phyloP scores from a whole-genome alignment of 2,797 vertebrate genomes.

The Notolabrus celidotus region DNA sequence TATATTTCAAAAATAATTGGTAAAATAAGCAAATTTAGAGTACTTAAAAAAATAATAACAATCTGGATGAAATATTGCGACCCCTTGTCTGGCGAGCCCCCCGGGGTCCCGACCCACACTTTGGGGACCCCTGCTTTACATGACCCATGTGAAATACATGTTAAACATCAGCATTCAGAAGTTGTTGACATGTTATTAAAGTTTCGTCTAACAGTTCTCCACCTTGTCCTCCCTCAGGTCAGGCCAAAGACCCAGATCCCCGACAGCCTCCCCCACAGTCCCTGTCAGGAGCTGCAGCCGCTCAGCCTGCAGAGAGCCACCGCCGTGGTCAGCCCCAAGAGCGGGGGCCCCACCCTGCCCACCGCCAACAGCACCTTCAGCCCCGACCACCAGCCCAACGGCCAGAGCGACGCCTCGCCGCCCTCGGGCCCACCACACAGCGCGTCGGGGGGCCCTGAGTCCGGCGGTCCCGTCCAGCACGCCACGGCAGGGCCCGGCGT shows the following conservation, averaged over 20 bases:
- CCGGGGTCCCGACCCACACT: too few relatives aligned
- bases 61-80: too few relatives aligned
- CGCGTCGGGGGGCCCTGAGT: neutral
- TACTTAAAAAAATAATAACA: too few relatives aligned
- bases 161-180: too few relatives aligned
- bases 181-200: too few relatives aligned
- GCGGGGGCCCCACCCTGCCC: constrained; percentile 91
- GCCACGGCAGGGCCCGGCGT: constrained; percentile 85
- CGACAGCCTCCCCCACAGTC: constrained; percentile 93
- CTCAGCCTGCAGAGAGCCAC: constrained; percentile 88
- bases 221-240: constrained; percentile 82
- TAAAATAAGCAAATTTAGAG: too few relatives aligned
- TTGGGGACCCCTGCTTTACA: too few relatives aligned
- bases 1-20: too few relatives aligned
- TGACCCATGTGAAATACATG: too few relatives aligned
- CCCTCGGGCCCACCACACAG: constrained; percentile 48
- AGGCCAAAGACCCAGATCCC: constrained; percentile 99
- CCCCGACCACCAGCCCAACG: constrained; percentile 83
- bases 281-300: constrained; percentile 90
- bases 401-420: constrained; percentile 77
- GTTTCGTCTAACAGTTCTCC: neutral
- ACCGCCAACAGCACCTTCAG: constrained; percentile 96
- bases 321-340: constrained; percentile 81
- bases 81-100: too few relatives aligned
- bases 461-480: constrained; percentile 46